Evolutionary conservation across 1,140 invertebrate species (phyloP), one percentile per base, ranked within the genome.

Genomic region (Drosophila mayri): DNA sequence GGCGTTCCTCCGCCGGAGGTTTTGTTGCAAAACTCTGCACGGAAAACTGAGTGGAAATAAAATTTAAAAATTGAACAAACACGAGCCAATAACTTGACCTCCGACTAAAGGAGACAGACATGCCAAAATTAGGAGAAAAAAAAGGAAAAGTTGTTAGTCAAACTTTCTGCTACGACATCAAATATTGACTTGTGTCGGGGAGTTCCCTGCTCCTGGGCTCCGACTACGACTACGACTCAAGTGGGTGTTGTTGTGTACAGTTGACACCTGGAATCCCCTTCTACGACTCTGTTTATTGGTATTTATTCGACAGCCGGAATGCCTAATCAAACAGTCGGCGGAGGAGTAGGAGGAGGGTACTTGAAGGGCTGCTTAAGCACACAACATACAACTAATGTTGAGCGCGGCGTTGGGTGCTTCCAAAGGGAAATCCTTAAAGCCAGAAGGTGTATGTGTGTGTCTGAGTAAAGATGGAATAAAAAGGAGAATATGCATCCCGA

Each of bases 281-380:
- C 44, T 41, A 40, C 49, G 38, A 22, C 62, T 43, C 62, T 41
- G 72, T 84, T 84, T 87, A 87, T 87, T 87, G 83, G 83, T 80
- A 87, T 87, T 87, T 87, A 87, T 87, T 88, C 82, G 67, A 74
- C 79, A 86, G 80, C 81, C 77, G 65, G 78, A 76, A 84, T 80
- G 81, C 76, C 83, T 83, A 87, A 87, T 87, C 83, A 87, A 87
- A 87, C 83, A 87, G 61, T 60, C 62, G 67, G 14, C 22, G 46
- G 46, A 41, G 67, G 32, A 35, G 10, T 14, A 40, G 58, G 47
- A 28, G 66, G 20, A 49, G 55, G 44, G 50, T 60, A 67, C 80
- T 80, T 84, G 43, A 86, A 73, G 49, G 52, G 61, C 49, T 68
- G 49, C 58, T 59, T 50, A 44, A 62, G 66, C 60, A 62, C 50